Conservation (phyloP, 2,888 invertebrate genomes). For the Mesochorus sp. region DNA sequence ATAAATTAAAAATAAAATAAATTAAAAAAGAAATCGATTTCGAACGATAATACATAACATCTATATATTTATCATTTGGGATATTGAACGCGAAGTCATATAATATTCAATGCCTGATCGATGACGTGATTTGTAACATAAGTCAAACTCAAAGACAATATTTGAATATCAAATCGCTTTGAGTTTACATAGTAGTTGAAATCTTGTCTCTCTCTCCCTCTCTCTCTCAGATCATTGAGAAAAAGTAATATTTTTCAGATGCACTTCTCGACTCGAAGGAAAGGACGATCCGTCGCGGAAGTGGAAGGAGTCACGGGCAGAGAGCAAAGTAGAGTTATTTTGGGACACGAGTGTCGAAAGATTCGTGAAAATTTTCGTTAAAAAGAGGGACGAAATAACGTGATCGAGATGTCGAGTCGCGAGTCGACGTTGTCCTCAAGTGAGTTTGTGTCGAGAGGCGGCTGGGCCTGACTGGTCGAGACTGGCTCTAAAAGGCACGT, state of each 20-base stretch:
- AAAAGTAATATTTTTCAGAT: too few species aligned
- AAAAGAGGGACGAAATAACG: background rate
- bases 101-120: too few species aligned
- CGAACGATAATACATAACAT: too few species aligned
- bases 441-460: conserved; percentile 19
- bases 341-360: background rate
- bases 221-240: conserved; percentile 36
- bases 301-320: background rate
- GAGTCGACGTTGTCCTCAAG: conserved; percentile 14
- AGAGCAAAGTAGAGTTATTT: background rate
- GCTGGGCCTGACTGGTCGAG: conserved; percentile 54
- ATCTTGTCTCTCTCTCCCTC: background rate
- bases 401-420: conserved; percentile 24
- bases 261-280: background rate
- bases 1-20: too few species aligned
- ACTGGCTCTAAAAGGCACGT: conserved; percentile 37
- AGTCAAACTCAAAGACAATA: too few species aligned
- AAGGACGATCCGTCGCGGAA: background rate
- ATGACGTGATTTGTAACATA: too few species aligned
- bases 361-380: background rate
- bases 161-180: too few species aligned
- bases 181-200: too few species aligned
- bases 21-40: too few species aligned
- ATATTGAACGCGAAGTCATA: too few species aligned
- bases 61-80: too few species aligned